phyloP scores from a whole-genome alignment of 2,113 vertebrate species.

The Eidolon helvum region DNA sequence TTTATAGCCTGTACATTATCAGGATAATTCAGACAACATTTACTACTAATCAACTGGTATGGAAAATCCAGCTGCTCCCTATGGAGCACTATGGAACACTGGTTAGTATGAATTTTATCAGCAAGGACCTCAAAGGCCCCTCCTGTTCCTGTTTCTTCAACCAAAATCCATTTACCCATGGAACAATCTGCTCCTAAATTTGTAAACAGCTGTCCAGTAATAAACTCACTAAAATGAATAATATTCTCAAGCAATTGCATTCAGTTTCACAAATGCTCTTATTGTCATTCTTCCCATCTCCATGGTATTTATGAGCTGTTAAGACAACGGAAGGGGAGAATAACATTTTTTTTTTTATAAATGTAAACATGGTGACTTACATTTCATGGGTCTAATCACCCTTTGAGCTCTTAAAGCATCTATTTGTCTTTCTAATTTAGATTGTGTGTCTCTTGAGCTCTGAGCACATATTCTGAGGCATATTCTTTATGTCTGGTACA shows the following conservation, averaged over 20 bases:
- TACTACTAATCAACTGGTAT: constrained; percentile 37
- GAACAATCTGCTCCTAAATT: constrained; percentile 69
- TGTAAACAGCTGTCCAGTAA: constrained; percentile 75
- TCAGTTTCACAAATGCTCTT: constrained; percentile 45
- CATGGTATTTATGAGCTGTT: constrained; percentile 37
- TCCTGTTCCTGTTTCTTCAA: constrained; percentile 44
- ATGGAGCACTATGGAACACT: background rate
- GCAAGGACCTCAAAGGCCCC: constrained; percentile 41
- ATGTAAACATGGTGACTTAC: constrained; percentile 36
- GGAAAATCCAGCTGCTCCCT: constrained; percentile 38
- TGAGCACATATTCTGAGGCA: background rate
- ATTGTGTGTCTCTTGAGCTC: constrained; percentile 21
- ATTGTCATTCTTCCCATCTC: background rate
- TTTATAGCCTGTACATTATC: constrained; percentile 28
- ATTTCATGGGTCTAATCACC: constrained; percentile 40
- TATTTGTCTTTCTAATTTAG: constrained; percentile 61
- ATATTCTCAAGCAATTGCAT: constrained; percentile 43
- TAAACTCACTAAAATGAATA: constrained; percentile 64
- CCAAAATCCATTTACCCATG: constrained; percentile 69
- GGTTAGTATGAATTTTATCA: constrained; percentile 30
- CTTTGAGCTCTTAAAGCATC: constrained; percentile 40
- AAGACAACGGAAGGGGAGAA: background rate
- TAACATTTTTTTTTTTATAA: background rate
- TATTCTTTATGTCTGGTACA: constrained; percentile 33
- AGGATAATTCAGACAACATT: constrained; percentile 56